phyloP scores from a whole-genome alignment of 2,113 vertebrate genomes.

The Ophthalmolycus amberensis region DNA sequence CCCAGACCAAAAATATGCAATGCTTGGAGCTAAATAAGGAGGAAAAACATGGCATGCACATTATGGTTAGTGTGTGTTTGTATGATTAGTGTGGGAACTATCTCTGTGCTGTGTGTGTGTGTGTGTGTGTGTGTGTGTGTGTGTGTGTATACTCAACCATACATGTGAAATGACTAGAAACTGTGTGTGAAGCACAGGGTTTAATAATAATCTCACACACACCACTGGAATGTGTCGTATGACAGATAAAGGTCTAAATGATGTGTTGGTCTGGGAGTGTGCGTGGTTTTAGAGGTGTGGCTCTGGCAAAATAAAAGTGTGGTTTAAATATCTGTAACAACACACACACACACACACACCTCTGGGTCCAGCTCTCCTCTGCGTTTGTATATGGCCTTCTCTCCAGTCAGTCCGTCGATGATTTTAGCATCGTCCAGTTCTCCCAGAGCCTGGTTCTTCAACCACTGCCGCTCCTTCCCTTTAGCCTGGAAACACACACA shows the following conservation, averaged over 20 bases:
- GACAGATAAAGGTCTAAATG: constrained; percentile 60
- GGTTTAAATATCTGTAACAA: constrained; percentile 17
- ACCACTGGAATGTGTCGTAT: constrained; percentile 66
- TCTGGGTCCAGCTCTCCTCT: constrained; percentile 94
- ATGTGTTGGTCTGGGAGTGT: constrained; percentile 43
- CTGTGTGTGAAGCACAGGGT: constrained; percentile 38
- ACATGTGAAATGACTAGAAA: constrained; percentile 25
- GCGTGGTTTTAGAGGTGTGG: constrained; percentile 48
- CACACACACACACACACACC: constrained; percentile 61
- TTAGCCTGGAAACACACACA: constrained; percentile 87
- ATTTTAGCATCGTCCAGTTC: constrained; percentile 97
- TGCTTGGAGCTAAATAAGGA: constrained; percentile 39
- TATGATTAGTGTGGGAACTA: constrained; percentile 58
- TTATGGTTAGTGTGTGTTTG: constrained; percentile 56
- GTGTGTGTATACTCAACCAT: not conserved
- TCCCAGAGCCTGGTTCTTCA: constrained; percentile 93
- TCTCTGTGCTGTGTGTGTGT: constrained; percentile 15
- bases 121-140: not conserved
- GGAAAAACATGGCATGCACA: constrained; percentile 58
- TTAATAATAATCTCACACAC: constrained; percentile 67
- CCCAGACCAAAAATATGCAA: constrained; percentile 62
- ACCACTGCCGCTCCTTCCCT: constrained; percentile 97
- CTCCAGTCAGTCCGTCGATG: constrained; percentile 95
- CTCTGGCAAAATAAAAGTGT: not conserved
- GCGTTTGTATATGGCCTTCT: constrained; percentile 95